Conservation (phyloP, 2,113 vertebrate species). For the Scytalopus superciliaris region DNA sequence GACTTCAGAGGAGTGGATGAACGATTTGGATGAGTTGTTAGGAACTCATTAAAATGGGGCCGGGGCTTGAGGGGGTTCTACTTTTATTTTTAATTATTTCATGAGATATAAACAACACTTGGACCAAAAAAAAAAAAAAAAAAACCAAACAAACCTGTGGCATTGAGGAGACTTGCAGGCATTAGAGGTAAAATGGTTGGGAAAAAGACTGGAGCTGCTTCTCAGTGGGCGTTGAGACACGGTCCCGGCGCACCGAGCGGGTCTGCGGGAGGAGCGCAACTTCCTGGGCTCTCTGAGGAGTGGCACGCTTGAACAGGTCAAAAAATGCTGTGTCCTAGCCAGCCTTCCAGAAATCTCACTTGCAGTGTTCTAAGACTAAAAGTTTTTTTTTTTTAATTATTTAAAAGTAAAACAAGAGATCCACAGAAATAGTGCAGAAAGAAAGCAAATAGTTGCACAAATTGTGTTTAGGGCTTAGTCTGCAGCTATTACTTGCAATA, state of each 20-base stretch:
- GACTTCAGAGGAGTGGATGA: slow-evolving; percentile 97
- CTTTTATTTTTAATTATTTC: slow-evolving; percentile 53
- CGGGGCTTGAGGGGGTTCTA: neutral
- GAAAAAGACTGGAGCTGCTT: slow-evolving; percentile 63
- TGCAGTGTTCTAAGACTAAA: slow-evolving; percentile 43
- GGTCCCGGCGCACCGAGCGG: slow-evolving; percentile 6
- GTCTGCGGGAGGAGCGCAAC: neutral
- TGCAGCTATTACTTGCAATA: slow-evolving; percentile 33
- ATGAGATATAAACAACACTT: slow-evolving; percentile 66
- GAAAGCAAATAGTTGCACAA: slow-evolving; percentile 49
- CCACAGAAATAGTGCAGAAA: slow-evolving; percentile 42
- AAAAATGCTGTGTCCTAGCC: neutral
- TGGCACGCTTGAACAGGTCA: slow-evolving; percentile 27
- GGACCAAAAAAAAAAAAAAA: slow-evolving; percentile 72
- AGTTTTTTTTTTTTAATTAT: slow-evolving; percentile 25
- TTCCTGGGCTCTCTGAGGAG: neutral
- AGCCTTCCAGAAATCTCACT: slow-evolving; percentile 55
- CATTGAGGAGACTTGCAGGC: slow-evolving; percentile 63
- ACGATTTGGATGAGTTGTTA: slow-evolving; percentile 91
- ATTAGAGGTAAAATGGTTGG: slow-evolving; percentile 47
- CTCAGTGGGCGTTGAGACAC: neutral
- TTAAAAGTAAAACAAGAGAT: slow-evolving; percentile 30
- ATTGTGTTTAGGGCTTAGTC: slow-evolving; percentile 48
- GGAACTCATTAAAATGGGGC: slow-evolving; percentile 81
- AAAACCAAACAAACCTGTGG: slow-evolving; percentile 56